Evolutionary conservation across 1,140 invertebrate genomes (phyloP).

Genomic region (Hermatobates lingyangjiaoensis): DNA sequence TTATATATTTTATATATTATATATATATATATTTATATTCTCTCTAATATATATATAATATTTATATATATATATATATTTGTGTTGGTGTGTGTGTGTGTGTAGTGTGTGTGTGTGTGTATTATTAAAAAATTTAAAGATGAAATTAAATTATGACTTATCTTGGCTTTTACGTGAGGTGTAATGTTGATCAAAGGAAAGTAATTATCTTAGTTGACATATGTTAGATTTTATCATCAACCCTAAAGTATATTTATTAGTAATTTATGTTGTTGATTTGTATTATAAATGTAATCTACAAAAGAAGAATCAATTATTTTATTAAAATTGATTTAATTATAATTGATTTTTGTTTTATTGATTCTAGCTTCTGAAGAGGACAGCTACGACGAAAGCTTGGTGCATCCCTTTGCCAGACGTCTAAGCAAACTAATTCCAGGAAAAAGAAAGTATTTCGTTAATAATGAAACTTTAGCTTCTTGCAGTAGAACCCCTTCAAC

Average conservation of each 20-base stretch:
- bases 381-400: conserved; percentile 40
- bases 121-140: background rate
- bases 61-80: background rate
- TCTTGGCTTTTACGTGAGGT: background rate
- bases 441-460: conserved; percentile 12
- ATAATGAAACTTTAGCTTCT: no score
- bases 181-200: background rate
- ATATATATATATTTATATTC: background rate
- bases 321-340: no score
- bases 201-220: background rate
- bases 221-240: background rate
- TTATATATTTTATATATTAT: background rate
- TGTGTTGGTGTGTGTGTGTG: no score
- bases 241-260: no score
- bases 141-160: background rate
- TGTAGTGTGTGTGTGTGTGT: no score
- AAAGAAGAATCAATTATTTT: no score
- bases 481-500: no score
- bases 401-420: conserved; percentile 40
- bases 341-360: no score
- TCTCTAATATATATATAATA: background rate
- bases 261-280: no score
- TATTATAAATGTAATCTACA: no score
- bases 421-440: conserved; percentile 34
- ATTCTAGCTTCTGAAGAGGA: conserved; percentile 33